Conservation (phyloP, 2,113 vertebrate genomes). For the Oncorhynchus keta region DNA sequence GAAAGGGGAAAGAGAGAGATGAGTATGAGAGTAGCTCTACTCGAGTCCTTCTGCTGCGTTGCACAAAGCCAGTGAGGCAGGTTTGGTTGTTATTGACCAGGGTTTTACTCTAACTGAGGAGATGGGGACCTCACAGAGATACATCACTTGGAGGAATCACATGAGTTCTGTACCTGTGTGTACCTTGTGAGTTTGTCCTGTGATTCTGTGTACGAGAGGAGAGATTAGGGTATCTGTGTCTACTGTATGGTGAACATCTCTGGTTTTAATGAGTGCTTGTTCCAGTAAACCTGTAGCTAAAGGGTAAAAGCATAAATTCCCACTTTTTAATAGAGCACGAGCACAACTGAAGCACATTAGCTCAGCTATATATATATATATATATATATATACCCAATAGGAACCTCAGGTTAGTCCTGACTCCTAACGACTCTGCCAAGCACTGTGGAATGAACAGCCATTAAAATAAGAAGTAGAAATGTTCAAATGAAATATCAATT, state of each 20-base stretch:
- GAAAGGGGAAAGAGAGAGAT: conserved; percentile 2
- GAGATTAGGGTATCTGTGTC: conserved; percentile 1
- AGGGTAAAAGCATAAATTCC: conserved; percentile 70
- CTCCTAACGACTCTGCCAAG: conserved; percentile 36
- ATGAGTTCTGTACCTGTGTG: conserved; percentile 1
- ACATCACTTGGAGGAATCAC: conserved; percentile 10
- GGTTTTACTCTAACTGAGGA: conserved; percentile 1
- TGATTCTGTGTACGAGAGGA: not conserved
- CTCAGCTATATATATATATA: conserved; percentile 26
- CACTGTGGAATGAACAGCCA: conserved; percentile 49
- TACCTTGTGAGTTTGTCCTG: not conserved
- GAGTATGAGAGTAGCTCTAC: not conserved
- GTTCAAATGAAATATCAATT: conserved; percentile 77
- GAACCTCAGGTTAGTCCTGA: conserved; percentile 42
- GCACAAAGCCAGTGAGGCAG: not conserved
- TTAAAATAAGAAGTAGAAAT: conserved; percentile 72
- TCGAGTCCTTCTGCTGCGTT: not conserved
- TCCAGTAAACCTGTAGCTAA: conserved; percentile 67
- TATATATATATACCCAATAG: conserved; percentile 40
- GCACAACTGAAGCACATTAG: conserved; percentile 35
- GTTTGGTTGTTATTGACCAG: conserved; percentile 11
- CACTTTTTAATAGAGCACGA: conserved; percentile 57
- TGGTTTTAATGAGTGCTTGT: conserved; percentile 63
- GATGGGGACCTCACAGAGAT: not conserved
- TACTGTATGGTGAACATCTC: conserved; percentile 38